Base-by-base conservation (phyloP, 2,113 vertebrate genomes). In the Platycercus adscitus region DNA sequence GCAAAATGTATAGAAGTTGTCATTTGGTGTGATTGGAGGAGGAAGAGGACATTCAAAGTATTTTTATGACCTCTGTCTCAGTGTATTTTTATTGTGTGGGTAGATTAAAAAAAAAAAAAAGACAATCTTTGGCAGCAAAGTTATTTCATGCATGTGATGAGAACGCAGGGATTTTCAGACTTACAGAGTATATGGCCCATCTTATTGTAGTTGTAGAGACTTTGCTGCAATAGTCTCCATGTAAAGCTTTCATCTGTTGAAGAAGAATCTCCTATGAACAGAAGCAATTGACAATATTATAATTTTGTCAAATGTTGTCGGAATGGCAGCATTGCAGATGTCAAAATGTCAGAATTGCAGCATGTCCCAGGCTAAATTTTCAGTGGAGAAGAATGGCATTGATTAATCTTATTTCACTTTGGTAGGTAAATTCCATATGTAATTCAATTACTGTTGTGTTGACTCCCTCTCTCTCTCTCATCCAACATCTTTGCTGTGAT, bases 101-200 rank as follows among this genome's bases (percentile, higher is more conserved):
- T 88, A 69, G 39, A 50, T 39, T 44, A 4, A 56, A 88, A 65
- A 41, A 83, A 55, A 52, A 9, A 1, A 25, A 41, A 52, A 9
- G 1, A 33, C 47, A 33, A 12, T 46, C 10, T 65, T 63, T 63
- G 37, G 12, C 21, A 81, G 17, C 4, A 2, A 46, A 81, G 12
- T 46, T 53, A n/a, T 73, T 81, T 70, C 10, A 46, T 55, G 8
- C 20, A 17, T 31, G 35, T 84, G 31, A 9, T 88, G 7, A 63
- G 46, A 92, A 39, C 14, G 31, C 25, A 24, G 23, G 35, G 18
- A 21, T 91, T 91, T 86, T 77, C 0, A 0, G 60, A 66, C 19
- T 14, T 0, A 0, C 18, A 25, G 31, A 70, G 11, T 17, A 37
- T 84, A 81, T 37, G 43, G 18, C 31, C 44, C 4, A 8, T 88